phyloP scores from a whole-genome alignment of 2,797 vertebrate species.

The Eurystomus glaucurus region DNA sequence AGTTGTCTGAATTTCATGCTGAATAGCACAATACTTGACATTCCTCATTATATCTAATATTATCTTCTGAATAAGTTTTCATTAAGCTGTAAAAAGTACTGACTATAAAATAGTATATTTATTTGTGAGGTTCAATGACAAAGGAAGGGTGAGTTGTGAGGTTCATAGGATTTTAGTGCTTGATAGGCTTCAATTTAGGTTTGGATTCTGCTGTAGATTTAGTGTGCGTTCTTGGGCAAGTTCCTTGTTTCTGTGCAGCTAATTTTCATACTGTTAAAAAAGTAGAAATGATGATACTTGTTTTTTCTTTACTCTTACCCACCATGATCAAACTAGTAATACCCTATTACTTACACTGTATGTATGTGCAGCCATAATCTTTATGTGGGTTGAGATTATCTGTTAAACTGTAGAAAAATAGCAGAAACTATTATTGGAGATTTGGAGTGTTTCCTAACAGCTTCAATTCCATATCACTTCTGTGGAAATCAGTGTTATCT shows the following conservation, averaged over 20 bases:
- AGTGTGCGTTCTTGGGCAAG: neutral
- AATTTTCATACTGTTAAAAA: neutral
- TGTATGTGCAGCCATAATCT: neutral
- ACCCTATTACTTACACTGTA: neutral
- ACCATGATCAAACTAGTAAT: neutral
- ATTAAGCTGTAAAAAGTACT: neutral
- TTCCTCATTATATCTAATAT: neutral
- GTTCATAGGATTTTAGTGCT: neutral
- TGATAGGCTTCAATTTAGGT: neutral
- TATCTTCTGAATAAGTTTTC: neutral
- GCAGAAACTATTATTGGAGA: neutral
- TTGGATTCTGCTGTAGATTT: neutral
- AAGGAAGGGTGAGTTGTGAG: neutral
- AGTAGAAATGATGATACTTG: neutral
- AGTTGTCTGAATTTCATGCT: slow-evolving; percentile 15
- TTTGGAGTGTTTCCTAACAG: neutral
- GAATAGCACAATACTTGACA: neutral
- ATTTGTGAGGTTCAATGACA: neutral
- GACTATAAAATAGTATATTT: neutral
- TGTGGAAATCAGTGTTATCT: neutral
- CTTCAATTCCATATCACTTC: neutral
- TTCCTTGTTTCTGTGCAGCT: neutral
- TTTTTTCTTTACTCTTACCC: neutral
- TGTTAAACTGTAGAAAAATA: neutral
- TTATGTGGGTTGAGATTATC: neutral